These are phyloP conservation scores for Zele albiditarsus DNA, from an alignment of 2,888 invertebrate species.

Conservation along the genomic window DNA sequence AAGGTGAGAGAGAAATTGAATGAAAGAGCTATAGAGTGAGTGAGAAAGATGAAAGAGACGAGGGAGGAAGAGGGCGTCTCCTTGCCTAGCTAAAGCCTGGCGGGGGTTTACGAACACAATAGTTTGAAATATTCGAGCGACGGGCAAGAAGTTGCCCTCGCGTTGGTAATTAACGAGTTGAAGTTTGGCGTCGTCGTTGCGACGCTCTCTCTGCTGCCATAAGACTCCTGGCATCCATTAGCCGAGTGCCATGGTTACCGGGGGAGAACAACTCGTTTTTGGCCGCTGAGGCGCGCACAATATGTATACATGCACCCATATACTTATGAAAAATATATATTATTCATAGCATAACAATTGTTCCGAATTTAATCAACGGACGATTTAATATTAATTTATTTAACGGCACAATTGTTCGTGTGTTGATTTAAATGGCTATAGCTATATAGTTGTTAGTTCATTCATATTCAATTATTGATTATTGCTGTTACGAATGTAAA, in stretches of 20 bases:
- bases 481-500: too few relatives aligned
- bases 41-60: conserved; percentile 8
- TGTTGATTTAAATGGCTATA: neutral
- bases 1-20: conserved; percentile 34
- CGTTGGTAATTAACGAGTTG: conserved; percentile 73
- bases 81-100: conserved; percentile 62
- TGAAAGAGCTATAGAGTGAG: conserved; percentile 41
- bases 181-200: conserved; percentile 70
- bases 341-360: neutral
- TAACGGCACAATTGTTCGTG: neutral
- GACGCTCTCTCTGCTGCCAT: conserved; percentile 48
- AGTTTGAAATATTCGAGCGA: conserved; percentile 73
- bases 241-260: conserved; percentile 67
- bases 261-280: conserved; percentile 64
- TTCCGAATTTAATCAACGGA: neutral
- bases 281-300: conserved; percentile 55
- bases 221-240: conserved; percentile 68
- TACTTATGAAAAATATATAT: conserved; percentile 18
- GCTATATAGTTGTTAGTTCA: neutral
- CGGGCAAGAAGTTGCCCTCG: conserved; percentile 64
- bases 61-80: conserved; percentile 26
- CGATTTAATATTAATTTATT: neutral
- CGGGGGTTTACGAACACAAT: conserved; percentile 71
- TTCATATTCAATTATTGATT: too few relatives aligned
- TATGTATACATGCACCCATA: neutral